Evolutionary conservation across 2,888 invertebrate genomes (phyloP).

Genomic region (Cheilosia variabilis): DNA sequence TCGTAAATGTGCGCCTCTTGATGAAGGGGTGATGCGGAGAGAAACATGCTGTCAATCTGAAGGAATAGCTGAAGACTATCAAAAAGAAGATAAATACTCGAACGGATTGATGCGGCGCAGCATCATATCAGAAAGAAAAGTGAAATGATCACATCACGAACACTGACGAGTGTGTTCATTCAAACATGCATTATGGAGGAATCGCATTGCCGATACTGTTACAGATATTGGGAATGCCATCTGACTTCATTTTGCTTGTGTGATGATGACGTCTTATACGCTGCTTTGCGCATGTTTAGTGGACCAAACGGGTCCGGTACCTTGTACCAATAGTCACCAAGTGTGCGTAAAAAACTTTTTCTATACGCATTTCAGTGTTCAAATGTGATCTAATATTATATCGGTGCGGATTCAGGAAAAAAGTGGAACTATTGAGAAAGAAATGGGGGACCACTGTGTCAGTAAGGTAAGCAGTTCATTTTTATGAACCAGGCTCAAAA

Average conservation of each 20-base stretch:
- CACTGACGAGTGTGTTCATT: slow-evolving; percentile 18
- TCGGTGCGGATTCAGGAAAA: slow-evolving; percentile 3
- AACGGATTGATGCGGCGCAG: slow-evolving; percentile 18
- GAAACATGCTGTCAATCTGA: slow-evolving; percentile 5
- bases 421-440: slow-evolving; percentile 5
- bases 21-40: background rate
- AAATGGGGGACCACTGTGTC: slow-evolving; percentile 15
- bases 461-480: background rate
- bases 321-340: slow-evolving; percentile 45
- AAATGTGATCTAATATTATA: slow-evolving; percentile 13
- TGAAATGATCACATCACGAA: slow-evolving; percentile 54
- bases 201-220: slow-evolving; percentile 29
- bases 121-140: slow-evolving; percentile 48
- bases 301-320: slow-evolving; percentile 41
- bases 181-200: slow-evolving; percentile 39
- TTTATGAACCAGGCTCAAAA: background rate
- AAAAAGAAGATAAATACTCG: slow-evolving; percentile 38
- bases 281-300: slow-evolving; percentile 55
- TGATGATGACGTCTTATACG: slow-evolving; percentile 38
- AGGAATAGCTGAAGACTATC: slow-evolving; percentile 28
- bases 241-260: slow-evolving; percentile 26
- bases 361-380: background rate
- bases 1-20: slow-evolving; percentile 45
- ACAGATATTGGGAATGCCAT: slow-evolving; percentile 45
- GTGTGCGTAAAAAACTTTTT: slow-evolving; percentile 27